A percentile compares a stretch with the other conserved stretches of the same genome.
Evolutionary conservation across 2,797 vertebrate species (phyloP).

Genomic region (Delichon dasypus): DNA sequence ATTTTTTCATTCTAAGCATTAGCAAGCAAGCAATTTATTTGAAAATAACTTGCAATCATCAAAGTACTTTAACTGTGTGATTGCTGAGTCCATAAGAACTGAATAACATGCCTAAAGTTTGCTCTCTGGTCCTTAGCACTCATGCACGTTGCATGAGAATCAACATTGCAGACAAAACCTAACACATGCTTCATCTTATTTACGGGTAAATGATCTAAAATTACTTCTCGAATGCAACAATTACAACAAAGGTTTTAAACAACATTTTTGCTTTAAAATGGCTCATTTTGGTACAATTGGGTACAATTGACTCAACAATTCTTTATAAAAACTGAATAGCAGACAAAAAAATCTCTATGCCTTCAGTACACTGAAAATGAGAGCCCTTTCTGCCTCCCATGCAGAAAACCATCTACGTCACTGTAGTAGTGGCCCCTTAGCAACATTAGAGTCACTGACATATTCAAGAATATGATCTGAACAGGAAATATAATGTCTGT

Average conservation of each 20-base stretch:
- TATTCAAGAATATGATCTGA: not conserved
- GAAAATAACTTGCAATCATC: conserved; percentile 1
- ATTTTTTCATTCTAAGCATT: conserved; percentile 7
- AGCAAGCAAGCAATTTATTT: conserved; percentile 16
- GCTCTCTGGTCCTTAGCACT: not conserved
- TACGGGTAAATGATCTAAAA: not conserved
- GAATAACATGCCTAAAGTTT: not conserved
- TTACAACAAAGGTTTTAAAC: not conserved
- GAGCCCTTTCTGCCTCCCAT: not conserved
- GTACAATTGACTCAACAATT: not conserved
- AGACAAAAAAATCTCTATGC: not conserved
- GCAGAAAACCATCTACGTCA: not conserved
- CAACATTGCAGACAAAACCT: not conserved
- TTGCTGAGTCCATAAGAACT: not conserved
- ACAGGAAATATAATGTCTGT: not conserved
- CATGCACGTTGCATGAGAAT: not conserved
- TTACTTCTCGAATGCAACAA: not conserved
- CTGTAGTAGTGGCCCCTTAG: not conserved
- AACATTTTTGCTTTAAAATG: not conserved
- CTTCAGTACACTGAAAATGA: not conserved
- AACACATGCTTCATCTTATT: not conserved
- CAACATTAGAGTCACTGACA: not conserved
- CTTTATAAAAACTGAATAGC: not conserved
- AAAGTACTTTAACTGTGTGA: not conserved
- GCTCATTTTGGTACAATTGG: not conserved